phyloP scores from a whole-genome alignment of 2,888 invertebrate species.

The Lydus trimaculatus region DNA sequence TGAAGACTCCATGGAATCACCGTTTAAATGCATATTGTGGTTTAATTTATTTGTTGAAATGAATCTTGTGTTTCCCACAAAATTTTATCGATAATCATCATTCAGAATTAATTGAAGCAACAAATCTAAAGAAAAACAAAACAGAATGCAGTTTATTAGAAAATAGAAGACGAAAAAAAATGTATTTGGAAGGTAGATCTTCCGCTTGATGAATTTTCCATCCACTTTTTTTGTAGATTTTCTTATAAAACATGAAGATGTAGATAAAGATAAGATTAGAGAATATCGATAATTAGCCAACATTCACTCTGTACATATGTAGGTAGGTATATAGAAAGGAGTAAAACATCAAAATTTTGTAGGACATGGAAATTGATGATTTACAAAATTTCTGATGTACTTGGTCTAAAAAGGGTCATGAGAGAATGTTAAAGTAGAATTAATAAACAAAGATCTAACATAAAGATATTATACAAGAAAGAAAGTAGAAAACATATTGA shows the following conservation, averaged over 20 bases:
- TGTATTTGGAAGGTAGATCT: too few species aligned
- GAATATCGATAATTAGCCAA: background rate
- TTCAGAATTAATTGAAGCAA: background rate
- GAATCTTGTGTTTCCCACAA: slow-evolving; percentile 7
- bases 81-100: slow-evolving; percentile 9
- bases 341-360: background rate
- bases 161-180: too few species aligned
- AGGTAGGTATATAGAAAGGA: slow-evolving; percentile 1
- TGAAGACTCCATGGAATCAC: slow-evolving; percentile 55
- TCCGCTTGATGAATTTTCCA: too few species aligned
- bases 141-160: background rate
- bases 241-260: background rate
- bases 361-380: background rate
- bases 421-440: slow-evolving; percentile 1
- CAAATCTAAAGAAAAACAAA: background rate
- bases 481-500: background rate
- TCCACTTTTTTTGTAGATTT: too few species aligned
- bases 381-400: background rate
- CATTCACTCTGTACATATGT: too few species aligned
- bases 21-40: slow-evolving; percentile 55
- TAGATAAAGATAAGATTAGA: too few species aligned
- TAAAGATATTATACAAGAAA: background rate
- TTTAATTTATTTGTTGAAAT: slow-evolving; percentile 14
- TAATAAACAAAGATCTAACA: background rate
- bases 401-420: background rate